These are phyloP conservation scores for Vultur gryphus DNA, from an alignment of 2,797 vertebrate species.

Conservation along the genomic window DNA sequence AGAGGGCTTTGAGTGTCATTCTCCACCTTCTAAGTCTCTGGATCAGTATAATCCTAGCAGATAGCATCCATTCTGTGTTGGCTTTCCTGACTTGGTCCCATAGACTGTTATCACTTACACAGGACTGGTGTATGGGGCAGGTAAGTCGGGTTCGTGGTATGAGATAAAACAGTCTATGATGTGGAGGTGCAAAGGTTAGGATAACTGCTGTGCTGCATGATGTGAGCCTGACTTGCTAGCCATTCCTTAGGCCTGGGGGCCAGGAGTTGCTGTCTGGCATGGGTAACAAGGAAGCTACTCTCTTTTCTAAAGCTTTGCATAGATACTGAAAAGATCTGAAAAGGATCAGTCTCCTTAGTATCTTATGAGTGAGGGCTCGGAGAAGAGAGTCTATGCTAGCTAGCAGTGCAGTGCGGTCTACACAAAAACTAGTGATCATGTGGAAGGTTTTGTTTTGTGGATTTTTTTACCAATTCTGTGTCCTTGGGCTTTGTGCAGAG, in stretches of 20 bases:
- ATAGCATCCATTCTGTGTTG: background rate
- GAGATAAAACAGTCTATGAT: background rate
- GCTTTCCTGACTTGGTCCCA: background rate
- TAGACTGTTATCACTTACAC: background rate
- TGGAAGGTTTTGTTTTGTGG: background rate
- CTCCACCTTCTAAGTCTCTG: background rate
- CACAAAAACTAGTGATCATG: background rate
- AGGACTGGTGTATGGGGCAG: background rate
- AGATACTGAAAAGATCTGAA: background rate
- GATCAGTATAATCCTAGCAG: background rate
- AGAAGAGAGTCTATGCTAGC: background rate
- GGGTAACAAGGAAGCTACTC: background rate
- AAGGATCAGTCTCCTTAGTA: background rate
- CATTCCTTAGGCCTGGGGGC: background rate
- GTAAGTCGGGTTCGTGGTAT: accelerated
- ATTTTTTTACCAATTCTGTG: background rate
- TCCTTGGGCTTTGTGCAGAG: background rate
- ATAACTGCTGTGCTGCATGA: background rate
- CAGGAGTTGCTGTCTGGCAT: background rate
- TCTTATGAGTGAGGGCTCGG: background rate
- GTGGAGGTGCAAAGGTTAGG: background rate
- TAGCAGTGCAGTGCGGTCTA: background rate
- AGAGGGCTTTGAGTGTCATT: background rate
- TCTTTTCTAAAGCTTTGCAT: background rate
- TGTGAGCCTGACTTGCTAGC: background rate